Percentiles rank a stretch among this genome's conserved stretches.
Evolutionary conservation across 2,113 vertebrate genomes (phyloP).

Genomic region (Apaloderma vittatum): DNA sequence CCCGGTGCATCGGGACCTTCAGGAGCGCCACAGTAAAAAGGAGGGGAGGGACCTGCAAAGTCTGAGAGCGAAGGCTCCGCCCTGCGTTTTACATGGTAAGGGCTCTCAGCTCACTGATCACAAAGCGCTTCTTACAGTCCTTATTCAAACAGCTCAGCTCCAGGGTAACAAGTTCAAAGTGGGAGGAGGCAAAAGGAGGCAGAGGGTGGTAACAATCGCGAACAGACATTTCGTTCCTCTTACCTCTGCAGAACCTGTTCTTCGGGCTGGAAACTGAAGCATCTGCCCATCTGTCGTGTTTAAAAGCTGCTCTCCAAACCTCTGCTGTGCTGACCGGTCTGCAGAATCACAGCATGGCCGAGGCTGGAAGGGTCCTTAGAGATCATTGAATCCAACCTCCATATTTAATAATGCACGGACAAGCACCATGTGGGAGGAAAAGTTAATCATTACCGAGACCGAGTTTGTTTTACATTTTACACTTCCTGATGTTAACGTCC

Average conservation of each 20-base stretch:
- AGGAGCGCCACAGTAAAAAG: neutral
- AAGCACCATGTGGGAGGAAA: slow-evolving; percentile 1
- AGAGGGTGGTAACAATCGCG: slow-evolving; percentile 26
- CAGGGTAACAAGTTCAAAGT: slow-evolving; percentile 78
- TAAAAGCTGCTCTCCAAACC: neutral
- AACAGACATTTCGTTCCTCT: neutral
- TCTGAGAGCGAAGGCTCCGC: neutral
- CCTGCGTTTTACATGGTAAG: neutral
- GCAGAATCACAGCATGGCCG: no score
- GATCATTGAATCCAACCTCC: no score
- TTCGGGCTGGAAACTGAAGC: slow-evolving; percentile 65
- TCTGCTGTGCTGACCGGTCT: neutral
- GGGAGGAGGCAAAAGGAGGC: slow-evolving; percentile 60
- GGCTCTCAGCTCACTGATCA: neutral
- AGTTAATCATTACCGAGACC: slow-evolving; percentile 61
- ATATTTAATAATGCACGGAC: slow-evolving; percentile 6
- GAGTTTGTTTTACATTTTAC: slow-evolving; percentile 13
- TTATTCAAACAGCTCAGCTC: slow-evolving; percentile 72
- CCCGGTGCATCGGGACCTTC: neutral
- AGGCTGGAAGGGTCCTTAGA: no score
- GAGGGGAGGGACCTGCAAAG: neutral
- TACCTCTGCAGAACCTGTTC: slow-evolving; percentile 73
- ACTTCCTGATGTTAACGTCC: slow-evolving; percentile 2
- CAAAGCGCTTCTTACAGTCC: slow-evolving; percentile 40
- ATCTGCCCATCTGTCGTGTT: neutral